Conservation (phyloP, 2,797 vertebrate genomes). For the Discoglossus pictus region DNA sequence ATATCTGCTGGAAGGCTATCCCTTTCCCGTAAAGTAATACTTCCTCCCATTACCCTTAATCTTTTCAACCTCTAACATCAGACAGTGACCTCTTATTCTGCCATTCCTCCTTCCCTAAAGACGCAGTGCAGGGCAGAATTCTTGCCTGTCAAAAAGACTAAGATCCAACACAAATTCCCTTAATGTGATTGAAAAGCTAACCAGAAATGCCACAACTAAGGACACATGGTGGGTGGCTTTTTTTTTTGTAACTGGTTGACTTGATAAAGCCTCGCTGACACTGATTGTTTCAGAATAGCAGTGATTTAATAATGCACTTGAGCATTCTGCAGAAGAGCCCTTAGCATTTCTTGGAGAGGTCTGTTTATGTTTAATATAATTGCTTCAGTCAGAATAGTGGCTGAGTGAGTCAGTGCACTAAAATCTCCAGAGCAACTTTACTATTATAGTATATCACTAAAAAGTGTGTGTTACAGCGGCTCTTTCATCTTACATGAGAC, state of each 20-base stretch:
- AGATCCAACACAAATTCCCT: too few relatives aligned
- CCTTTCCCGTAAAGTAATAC: too few relatives aligned
- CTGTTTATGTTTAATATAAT: constrained; percentile 45
- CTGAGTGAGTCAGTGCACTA: constrained; percentile 33
- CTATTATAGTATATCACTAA: constrained; percentile 2
- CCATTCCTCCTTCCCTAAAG: too few relatives aligned
- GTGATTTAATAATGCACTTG: constrained; percentile 16
- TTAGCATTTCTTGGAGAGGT: not conserved
- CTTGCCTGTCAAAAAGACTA: too few relatives aligned
- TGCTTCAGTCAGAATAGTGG: constrained; percentile 34
- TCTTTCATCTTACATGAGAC: constrained; percentile 17
- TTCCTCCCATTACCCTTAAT: too few relatives aligned
- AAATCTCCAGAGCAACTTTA: constrained; percentile 1
- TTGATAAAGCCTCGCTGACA: not conserved
- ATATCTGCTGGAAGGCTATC: too few relatives aligned
- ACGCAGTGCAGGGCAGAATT: too few relatives aligned
- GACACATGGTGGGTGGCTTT: constrained; percentile 10
- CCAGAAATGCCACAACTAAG: constrained; percentile 5
- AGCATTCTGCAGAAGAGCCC: constrained; percentile 4
- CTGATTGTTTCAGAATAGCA: constrained; percentile 19
- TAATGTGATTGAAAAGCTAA: too few relatives aligned
- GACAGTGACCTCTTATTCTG: too few relatives aligned
- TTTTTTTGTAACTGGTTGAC: constrained; percentile 2
- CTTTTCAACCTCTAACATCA: too few relatives aligned
- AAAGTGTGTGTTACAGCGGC: not conserved